Evolutionary conservation across 2,113 vertebrate species (phyloP).

Genomic region (Panthera leo): DNA sequence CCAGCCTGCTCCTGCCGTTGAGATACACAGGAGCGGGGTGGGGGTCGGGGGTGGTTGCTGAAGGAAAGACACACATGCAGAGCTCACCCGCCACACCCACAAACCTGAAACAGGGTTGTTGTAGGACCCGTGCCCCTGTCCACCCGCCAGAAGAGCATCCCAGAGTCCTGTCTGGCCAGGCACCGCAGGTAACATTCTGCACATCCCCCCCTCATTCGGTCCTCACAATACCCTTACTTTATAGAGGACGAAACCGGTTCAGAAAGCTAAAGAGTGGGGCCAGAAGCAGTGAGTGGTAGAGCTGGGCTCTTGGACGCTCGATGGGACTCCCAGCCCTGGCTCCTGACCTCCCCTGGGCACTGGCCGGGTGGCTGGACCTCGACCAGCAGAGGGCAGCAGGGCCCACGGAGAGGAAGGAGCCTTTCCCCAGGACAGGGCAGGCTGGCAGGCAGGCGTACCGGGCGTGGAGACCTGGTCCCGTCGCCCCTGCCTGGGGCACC

Average conservation of each 20-base stretch:
- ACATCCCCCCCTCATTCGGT: background rate
- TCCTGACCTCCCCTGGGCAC: background rate
- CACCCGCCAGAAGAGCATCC: background rate
- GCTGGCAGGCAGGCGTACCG: too few species aligned
- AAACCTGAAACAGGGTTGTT: background rate
- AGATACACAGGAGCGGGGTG: background rate
- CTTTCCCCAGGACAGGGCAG: too few species aligned
- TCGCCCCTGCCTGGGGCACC: background rate
- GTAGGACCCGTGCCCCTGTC: background rate
- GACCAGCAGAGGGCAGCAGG: slow-evolving; percentile 76
- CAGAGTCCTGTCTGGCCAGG: background rate
- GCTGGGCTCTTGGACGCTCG: background rate
- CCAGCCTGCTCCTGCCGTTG: background rate
- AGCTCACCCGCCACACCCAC: background rate
- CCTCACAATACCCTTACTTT: background rate
- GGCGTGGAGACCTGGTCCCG: too few species aligned
- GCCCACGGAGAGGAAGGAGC: background rate
- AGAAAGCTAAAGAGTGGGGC: background rate
- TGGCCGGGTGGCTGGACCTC: background rate
- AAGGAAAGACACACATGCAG: background rate
- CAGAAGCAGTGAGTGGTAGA: background rate
- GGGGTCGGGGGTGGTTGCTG: background rate
- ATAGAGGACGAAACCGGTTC: background rate
- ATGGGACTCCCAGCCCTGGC: background rate
- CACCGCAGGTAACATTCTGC: background rate